Evolutionary conservation across 2,113 vertebrate species (phyloP), one percentile per base, ranked within the genome.

Genomic region (Hiodon alosoides): DNA sequence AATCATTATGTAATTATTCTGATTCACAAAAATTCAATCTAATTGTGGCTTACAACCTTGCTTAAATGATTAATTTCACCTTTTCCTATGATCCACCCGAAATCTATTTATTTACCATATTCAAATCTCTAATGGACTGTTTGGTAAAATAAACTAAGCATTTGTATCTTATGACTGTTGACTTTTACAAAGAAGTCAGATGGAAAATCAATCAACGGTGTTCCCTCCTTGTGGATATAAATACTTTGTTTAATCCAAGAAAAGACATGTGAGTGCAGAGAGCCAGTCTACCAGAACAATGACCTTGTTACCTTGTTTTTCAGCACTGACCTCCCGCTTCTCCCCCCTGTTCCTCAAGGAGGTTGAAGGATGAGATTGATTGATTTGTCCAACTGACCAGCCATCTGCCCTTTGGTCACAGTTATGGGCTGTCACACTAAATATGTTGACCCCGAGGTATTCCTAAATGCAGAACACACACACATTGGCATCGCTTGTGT

Each of bases 311-410:
- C 53, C 71, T 69, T 65, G 50, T 55, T 48, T n/a, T 48, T 65
- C 47, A 17, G 48, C 55, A 59, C 46, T 14, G 53, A 16, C 61
- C 65, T 64, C 16, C 65, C 62, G 9, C 67, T 51, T 70, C 69
- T 58, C 68, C 46, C 16, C 53, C 79, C 76, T 68, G 80, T 81
- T 85, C 83, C 85, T 81, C 82, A 1, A 9, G 78, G 77, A 85
- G 68, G 10, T 62, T 54, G 72, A 66, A 79, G 75, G 77, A 85
- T 80, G 77, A 52, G 78, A 75, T 85, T 58, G 65, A 75, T 79
- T 74, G 78, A 57, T 79, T 71, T 72, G 75, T 73, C 78, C 76
- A 74, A 79, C 77, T 78, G 81, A 76, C 78, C 73, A 6, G 57
- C 77, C 81, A 83, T 81, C 78, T 85, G 86, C 65, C 80, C 69